Percentiles rank a stretch among this genome's conserved stretches.
phyloP scores from a whole-genome alignment of 2,888 invertebrate species.

The Opisthograptis luteolata region DNA sequence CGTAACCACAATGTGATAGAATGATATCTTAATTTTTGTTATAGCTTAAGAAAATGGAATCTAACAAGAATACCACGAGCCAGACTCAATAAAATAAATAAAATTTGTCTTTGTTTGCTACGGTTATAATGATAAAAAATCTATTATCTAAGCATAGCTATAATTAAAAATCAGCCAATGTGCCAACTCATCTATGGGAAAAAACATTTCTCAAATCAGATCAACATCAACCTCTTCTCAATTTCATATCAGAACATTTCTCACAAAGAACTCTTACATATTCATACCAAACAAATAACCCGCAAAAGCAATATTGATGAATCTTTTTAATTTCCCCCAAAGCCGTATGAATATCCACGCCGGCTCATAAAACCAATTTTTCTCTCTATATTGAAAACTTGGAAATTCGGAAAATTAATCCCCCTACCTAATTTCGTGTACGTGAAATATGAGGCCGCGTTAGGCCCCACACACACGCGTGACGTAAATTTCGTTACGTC shows the following conservation, averaged over 20 bases:
- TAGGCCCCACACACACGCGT: constrained; percentile 64
- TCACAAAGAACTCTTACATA: constrained; percentile 9
- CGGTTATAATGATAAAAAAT: too few species aligned
- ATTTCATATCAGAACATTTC: background rate
- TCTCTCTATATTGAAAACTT: constrained; percentile 74
- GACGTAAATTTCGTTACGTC: constrained; percentile 80
- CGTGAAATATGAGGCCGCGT: constrained; percentile 77
- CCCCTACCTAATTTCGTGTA: constrained; percentile 75
- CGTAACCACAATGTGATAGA: too few species aligned
- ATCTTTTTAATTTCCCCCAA: constrained; percentile 68
- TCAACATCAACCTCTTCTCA: too few species aligned
- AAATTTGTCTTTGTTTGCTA: too few species aligned
- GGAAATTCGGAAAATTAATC: constrained; percentile 74
- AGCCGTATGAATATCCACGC: constrained; percentile 54
- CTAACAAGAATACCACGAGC: too few species aligned
- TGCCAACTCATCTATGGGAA: too few species aligned
- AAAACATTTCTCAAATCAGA: too few species aligned
- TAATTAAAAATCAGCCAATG: too few species aligned
- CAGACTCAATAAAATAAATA: too few species aligned
- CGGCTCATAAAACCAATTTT: constrained; percentile 61
- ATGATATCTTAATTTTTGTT: too few species aligned
- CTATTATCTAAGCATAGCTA: too few species aligned
- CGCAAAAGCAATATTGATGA: constrained; percentile 45
- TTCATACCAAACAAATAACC: constrained; percentile 8
- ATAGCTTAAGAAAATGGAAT: too few species aligned